Conservation (phyloP, 1,140 invertebrate genomes). For the Eciton burchellii region DNA sequence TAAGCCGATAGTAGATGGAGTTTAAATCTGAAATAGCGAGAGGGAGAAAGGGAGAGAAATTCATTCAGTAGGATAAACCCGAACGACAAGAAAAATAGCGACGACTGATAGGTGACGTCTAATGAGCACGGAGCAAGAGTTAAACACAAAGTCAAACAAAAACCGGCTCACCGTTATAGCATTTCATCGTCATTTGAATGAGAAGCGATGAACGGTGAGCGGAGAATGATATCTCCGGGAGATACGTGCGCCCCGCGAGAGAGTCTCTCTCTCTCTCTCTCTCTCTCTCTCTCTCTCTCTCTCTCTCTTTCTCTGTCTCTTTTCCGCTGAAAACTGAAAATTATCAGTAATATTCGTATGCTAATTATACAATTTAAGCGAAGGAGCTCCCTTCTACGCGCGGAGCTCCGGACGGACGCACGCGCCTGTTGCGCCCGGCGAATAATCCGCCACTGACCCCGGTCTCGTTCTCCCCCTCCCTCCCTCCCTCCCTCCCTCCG, state of each 20-base stretch:
- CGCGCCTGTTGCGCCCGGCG: conserved; percentile 51
- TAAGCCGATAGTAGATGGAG: not conserved
- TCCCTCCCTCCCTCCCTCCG: not conserved
- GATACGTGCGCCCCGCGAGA: not conserved
- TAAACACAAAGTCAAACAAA: no score
- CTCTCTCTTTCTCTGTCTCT: not conserved
- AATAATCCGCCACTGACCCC: conserved; percentile 56
- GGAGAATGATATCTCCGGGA: not conserved
- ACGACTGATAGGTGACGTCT: no score
- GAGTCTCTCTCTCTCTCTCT: no score
- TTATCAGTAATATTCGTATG: conserved; percentile 24
- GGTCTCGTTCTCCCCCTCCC: conserved; percentile 22
- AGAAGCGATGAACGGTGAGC: no score
- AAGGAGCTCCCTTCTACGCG: conserved; percentile 10
- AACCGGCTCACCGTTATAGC: no score
- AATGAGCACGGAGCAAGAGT: no score
- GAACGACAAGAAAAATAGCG: no score
- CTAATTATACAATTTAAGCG: conserved; percentile 27
- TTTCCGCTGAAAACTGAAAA: conserved; percentile 4
- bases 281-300: not conserved
- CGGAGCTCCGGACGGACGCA: not conserved
- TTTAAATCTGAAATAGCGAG: not conserved
- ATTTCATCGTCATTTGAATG: no score
- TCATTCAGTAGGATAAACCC: no score
- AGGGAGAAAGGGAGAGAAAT: not conserved